Conservation (phyloP, 2,797 vertebrate species). For the Erethizon dorsatum region DNA sequence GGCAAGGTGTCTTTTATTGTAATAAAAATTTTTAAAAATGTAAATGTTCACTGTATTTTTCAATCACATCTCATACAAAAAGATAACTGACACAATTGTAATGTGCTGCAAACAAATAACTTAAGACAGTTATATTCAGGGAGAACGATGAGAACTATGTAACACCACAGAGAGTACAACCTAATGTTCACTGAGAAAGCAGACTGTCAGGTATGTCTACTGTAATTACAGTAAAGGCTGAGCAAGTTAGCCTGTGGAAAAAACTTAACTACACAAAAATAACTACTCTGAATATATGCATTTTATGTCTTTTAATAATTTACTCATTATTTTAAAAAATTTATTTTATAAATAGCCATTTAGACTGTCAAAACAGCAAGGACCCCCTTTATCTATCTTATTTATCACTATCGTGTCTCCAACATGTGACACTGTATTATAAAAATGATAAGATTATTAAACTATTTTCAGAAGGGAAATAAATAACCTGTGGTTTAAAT, state of each 20-base stretch:
- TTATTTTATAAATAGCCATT: neutral
- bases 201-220: neutral
- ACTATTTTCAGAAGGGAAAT: slow-evolving; percentile 21
- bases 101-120: neutral
- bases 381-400: neutral
- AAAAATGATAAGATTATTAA: neutral
- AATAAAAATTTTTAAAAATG: neutral
- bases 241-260: neutral
- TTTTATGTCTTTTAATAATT: neutral
- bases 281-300: neutral
- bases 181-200: neutral
- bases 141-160: neutral
- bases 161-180: neutral
- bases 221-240: fast-evolving
- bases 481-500: neutral
- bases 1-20: neutral
- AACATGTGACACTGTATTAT: neutral
- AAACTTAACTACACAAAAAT: neutral
- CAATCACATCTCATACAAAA: neutral
- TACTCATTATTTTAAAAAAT: neutral
- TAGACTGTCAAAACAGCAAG: neutral
- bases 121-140: neutral
- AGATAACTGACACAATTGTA: neutral
- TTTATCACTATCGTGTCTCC: neutral
- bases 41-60: neutral